These are phyloP conservation scores for Protonemura montana DNA, from an alignment of 2,888 invertebrate species.

Conservation along the genomic window DNA sequence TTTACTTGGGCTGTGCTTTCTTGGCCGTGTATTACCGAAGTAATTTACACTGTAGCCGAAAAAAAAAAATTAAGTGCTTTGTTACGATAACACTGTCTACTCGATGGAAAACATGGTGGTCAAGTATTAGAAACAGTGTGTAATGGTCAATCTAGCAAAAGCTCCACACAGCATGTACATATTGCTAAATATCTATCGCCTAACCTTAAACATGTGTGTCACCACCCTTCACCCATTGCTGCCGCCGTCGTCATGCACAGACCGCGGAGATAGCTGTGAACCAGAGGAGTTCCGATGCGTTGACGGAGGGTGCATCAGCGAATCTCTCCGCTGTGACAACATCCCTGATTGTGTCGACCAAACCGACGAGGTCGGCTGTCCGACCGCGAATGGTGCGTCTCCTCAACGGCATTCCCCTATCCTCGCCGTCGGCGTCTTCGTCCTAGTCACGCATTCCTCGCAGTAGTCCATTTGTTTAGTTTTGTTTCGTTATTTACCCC, in stretches of 20 bases:
- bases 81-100: no score
- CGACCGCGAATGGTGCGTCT: slow-evolving; percentile 51
- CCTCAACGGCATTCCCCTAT: slow-evolving; percentile 41
- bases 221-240: no score
- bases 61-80: no score
- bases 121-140: no score
- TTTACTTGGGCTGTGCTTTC: no score
- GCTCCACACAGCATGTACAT: no score
- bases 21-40: no score
- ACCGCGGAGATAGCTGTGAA: slow-evolving; percentile 17
- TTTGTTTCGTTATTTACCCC: not conserved
- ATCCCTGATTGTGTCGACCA: slow-evolving; percentile 55
- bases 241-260: not conserved
- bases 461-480: not conserved
- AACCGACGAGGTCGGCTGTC: slow-evolving; percentile 54
- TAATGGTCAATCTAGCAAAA: no score
- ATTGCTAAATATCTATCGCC: no score
- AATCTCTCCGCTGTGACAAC: slow-evolving; percentile 54
- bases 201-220: no score
- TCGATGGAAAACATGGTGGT: no score
- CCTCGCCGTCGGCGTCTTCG: slow-evolving; percentile 44
- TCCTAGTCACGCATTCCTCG: not conserved
- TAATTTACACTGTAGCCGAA: no score
- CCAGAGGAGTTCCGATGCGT: slow-evolving; percentile 50
- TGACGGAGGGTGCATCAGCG: slow-evolving; percentile 53